Base-by-base conservation (phyloP, 2,888 invertebrate species). In the Meiosimyza platycephala region DNA sequence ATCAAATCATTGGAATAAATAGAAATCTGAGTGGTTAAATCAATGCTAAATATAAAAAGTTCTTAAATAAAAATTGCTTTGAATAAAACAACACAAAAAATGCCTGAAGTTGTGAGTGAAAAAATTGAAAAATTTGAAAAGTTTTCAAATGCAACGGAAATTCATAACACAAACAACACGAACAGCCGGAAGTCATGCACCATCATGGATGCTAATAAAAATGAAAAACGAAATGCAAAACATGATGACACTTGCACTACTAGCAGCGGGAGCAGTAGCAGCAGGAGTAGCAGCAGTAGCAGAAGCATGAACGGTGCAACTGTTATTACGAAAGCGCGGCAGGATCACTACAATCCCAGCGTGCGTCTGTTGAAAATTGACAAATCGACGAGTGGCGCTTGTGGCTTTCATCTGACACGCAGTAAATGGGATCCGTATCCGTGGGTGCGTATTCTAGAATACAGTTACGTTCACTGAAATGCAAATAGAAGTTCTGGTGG, bases 341-440 rank as follows among this genome's bases (percentile, higher is more conserved):
- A 75, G 16, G 83, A 82, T 76, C 82, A 84, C 75, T 82, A 79
- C 70, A 80, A 81, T 72, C 83, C 85, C 11, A 76, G 80, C 5
- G 83, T 87, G 22, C 85, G 86, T 57, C 75, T 84, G 50, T 80
- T 95, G 11, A 89, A 90, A 77, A 88, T 92, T 3, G 90, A 90
- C 6, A 90, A 90, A 80, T 89, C 90, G 59, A 89, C 90, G 67
- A 80, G 79, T 28, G 90, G 89, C 71, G 90, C 90, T 3, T 90
- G 92, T 57, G 94, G 94, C 0, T 94, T 94, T 84, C 90, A 93
- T 75, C 87, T 94, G 54, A 93, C 93, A 0, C 90, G 93, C 78
- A 92, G 92, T 7, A 90, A 93, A 74, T 94, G 93, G 93, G 94
- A 94, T 85, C 94, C 94, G 0, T 94, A 94, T 86, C 94, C 94